These are phyloP conservation scores for Zaprionus ornatus DNA, from an alignment of 1,140 invertebrate genomes.

Conservation along the genomic window DNA sequence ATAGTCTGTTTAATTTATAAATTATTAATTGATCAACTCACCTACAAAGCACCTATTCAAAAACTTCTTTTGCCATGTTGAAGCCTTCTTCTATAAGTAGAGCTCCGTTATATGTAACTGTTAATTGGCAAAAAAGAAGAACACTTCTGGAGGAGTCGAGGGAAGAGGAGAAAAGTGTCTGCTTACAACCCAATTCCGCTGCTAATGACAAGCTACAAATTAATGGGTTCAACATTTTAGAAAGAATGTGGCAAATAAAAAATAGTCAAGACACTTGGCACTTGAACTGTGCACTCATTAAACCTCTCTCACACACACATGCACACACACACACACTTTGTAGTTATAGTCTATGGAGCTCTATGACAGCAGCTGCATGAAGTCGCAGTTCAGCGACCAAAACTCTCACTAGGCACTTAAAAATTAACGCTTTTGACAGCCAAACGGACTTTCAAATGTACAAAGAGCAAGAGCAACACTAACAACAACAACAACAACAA, in stretches of 20 bases:
- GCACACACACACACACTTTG: constrained; percentile 21
- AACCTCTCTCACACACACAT: constrained; percentile 26
- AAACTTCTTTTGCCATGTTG: neutral
- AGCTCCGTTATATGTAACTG: constrained; percentile 31
- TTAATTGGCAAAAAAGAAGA: constrained; percentile 23
- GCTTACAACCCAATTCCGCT: constrained; percentile 52
- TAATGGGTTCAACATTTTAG: constrained; percentile 71
- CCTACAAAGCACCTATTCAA: neutral
- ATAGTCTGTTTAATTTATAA: neutral
- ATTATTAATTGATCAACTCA: neutral
- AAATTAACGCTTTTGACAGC: constrained; percentile 82
- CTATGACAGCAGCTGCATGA: constrained; percentile 61
- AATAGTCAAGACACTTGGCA: constrained; percentile 77
- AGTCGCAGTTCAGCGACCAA: constrained; percentile 43
- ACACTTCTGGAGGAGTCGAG: constrained; percentile 7
- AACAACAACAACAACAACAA: constrained; percentile 35
- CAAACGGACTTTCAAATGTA: constrained; percentile 79
- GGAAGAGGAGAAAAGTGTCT: constrained; percentile 37
- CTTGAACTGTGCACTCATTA: constrained; percentile 79
- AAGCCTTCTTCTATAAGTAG: neutral
- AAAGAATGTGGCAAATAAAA: constrained; percentile 77
- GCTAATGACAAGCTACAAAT: constrained; percentile 61
- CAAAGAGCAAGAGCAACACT: constrained; percentile 45
- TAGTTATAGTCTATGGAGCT: constrained; percentile 10
- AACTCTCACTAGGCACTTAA: constrained; percentile 82